phyloP scores from a whole-genome alignment of 2,888 invertebrate genomes.

The Amiota minor region DNA sequence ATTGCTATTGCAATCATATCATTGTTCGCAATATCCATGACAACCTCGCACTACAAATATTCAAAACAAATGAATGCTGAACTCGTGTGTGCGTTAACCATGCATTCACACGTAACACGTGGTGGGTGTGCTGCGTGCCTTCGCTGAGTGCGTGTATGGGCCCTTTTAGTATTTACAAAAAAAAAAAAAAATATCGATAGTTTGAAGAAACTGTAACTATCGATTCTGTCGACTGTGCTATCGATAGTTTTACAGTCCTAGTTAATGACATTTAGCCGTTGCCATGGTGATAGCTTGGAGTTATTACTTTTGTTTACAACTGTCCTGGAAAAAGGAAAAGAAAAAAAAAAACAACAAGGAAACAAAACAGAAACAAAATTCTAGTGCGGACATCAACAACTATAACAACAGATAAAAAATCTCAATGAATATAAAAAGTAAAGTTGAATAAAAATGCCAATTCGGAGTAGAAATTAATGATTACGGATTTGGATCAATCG shows the following conservation, averaged over 20 bases:
- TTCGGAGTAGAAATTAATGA: conserved; percentile 47
- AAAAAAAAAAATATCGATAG: neutral
- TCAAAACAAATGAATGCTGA: too few species aligned
- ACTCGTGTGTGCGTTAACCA: too few species aligned
- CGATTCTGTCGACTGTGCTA: neutral
- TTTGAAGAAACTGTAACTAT: neutral
- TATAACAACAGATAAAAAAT: neutral
- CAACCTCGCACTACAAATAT: too few species aligned
- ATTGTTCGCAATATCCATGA: too few species aligned
- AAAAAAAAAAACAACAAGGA: neutral
- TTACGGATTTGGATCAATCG: conserved; percentile 69
- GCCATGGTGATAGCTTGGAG: neutral
- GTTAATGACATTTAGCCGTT: neutral
- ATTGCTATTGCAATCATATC: too few species aligned
- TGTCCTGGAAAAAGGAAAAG: neutral
- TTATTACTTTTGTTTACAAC: conserved; percentile 16
- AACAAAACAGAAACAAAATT: conserved; percentile 15
- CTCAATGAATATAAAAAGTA: neutral
- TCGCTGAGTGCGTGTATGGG: too few species aligned
- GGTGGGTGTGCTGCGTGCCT: too few species aligned
- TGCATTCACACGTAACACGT: too few species aligned
- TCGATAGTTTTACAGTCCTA: neutral
- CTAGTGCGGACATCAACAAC: neutral
- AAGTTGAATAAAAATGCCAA: conserved; percentile 17
- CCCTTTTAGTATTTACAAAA: too few species aligned